Conservation (phyloP, 1,140 invertebrate genomes). For the Cylas formicarius region DNA sequence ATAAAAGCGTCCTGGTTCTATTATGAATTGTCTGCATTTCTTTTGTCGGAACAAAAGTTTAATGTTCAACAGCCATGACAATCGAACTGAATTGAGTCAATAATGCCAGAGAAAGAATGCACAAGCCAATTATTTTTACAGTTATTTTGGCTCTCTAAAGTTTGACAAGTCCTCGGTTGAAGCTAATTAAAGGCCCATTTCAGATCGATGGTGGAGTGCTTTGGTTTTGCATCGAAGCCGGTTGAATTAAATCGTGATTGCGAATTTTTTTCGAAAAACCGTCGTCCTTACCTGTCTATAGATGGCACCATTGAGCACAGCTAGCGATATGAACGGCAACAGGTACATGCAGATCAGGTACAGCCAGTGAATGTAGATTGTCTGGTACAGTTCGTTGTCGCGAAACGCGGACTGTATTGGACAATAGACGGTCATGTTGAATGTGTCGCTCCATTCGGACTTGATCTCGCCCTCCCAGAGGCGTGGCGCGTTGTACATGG, state of each 20-base stretch:
- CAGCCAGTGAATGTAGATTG: slow-evolving; percentile 85
- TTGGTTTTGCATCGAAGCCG: too few relatives aligned
- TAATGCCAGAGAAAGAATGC: too few relatives aligned
- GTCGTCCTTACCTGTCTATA: slow-evolving; percentile 60
- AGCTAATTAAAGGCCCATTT: too few relatives aligned
- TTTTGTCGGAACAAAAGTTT: too few relatives aligned
- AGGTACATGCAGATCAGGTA: slow-evolving; percentile 90
- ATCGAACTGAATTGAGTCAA: too few relatives aligned
- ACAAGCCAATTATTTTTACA: too few relatives aligned
- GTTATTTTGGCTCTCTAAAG: too few relatives aligned
- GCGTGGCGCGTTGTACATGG: slow-evolving; percentile 81
- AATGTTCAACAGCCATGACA: too few relatives aligned
- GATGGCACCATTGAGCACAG: slow-evolving; percentile 83
- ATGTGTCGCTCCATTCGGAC: slow-evolving; percentile 44
- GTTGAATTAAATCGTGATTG: background rate
- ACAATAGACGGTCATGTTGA: slow-evolving; percentile 61
- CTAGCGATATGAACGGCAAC: slow-evolving; percentile 76
- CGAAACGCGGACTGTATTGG: slow-evolving; percentile 63
- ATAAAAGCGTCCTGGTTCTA: too few relatives aligned
- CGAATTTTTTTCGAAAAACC: background rate
- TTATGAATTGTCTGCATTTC: too few relatives aligned
- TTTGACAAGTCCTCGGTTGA: too few relatives aligned
- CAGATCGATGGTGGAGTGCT: too few relatives aligned
- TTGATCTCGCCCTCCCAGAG: slow-evolving; percentile 59
- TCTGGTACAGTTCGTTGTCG: slow-evolving; percentile 65